Evolutionary conservation across 92 coral and sea anemone genomes (phyloP).

Genomic region (Porites rus): DNA sequence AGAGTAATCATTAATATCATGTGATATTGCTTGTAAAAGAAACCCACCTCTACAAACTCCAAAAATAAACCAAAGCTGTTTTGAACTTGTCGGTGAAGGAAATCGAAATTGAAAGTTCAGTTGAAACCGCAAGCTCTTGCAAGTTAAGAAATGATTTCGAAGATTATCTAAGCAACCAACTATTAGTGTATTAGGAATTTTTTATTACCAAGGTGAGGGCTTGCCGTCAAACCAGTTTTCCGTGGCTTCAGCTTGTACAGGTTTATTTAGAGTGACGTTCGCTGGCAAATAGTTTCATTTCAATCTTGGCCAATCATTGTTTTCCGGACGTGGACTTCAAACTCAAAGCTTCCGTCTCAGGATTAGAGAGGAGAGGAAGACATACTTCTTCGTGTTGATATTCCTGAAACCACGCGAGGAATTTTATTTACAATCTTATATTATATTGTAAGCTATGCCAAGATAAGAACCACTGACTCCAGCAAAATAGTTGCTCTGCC

Average conservation of each 20-base stretch:
- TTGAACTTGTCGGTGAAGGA: neutral
- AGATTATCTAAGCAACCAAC: constrained; percentile 17
- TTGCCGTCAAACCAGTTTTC: too few species aligned
- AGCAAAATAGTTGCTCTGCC: constrained; percentile 19
- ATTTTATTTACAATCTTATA: constrained; percentile 36
- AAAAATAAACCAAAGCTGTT: neutral
- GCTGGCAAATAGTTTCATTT: neutral
- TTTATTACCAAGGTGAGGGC: constrained; percentile 17
- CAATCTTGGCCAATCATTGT: neutral
- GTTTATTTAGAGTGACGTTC: neutral
- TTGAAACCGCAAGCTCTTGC: neutral
- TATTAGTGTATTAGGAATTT: constrained; percentile 22
- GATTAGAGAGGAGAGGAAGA: constrained; percentile 3
- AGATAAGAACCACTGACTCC: constrained; percentile 22
- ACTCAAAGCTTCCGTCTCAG: constrained; percentile 3
- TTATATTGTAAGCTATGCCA: constrained; percentile 19
- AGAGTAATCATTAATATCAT: constrained; percentile 22
- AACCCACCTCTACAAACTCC: neutral
- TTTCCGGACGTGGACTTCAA: neutral
- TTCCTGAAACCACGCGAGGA: constrained; percentile 37
- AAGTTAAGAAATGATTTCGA: neutral
- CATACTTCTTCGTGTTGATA: constrained; percentile 31
- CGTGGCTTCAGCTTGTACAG: neutral
- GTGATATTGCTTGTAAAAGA: constrained; percentile 17
- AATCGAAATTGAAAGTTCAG: neutral